Evolutionary conservation across 2,113 vertebrate genomes (phyloP), one percentile per base, ranked within the genome.

Genomic region (Mormyrus iriodes): DNA sequence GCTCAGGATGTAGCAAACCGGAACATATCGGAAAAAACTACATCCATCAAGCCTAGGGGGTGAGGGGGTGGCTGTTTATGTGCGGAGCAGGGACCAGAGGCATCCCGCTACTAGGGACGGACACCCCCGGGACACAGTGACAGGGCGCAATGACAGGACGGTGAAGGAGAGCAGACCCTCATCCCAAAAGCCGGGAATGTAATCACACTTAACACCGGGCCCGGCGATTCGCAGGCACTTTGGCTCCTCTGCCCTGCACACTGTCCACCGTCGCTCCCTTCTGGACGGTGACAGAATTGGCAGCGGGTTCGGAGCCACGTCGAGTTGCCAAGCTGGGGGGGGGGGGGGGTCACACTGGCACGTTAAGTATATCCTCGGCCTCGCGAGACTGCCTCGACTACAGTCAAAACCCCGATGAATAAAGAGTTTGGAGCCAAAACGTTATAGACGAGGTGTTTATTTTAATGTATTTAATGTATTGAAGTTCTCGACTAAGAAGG

Each of bases 151-250:
- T 96, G 96, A 97, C 96, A 97, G 96, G 95, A 95, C 96, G 95
- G 97, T 97, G 96, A 96, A 97, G 96, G 96, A 96, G 96, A 96
- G 95, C 95, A 96, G 95, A 95, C 94, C 95, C 95, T 96, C 96
- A 96, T 97, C 95, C 97, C 96, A 96, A 96, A 95, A 95, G 94
- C 94, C 94, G 94, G 93, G 95, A 96, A 97, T 96, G 96, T 96
- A 97, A 97, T 96, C 97, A 96, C 96, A 97, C 96, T 97, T 97
- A 97, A 95, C 96, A 96, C 96, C 95, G 96, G 95, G 94, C 95
- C 96, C 96, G 96, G 96, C 96, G 96, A 97, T 96, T 96, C 94
- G 19, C 91, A 94, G 94, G 96, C 97, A 96, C 96, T 97, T 97
- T 96, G 94, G 95, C 96, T 96, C 96, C 95, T 94, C 94, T 94